Evolutionary conservation across 2,797 vertebrate species (phyloP).

Genomic region (Cetoscarus ocellatus): DNA sequence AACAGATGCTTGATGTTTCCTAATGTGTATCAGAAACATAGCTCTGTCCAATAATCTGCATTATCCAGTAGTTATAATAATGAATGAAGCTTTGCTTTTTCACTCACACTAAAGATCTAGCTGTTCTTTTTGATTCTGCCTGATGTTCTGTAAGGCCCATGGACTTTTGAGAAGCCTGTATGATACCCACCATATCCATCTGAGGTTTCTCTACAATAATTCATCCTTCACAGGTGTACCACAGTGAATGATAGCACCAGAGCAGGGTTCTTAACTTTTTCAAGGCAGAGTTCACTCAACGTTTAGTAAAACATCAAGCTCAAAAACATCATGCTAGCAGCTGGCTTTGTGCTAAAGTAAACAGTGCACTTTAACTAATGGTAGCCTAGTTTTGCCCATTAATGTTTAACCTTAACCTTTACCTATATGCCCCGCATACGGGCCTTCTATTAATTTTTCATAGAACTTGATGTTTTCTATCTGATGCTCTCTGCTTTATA

Average conservation of each 20-base stretch:
- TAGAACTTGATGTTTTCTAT: constrained; percentile 18
- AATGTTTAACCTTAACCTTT: constrained; percentile 72
- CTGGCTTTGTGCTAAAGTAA: constrained; percentile 22
- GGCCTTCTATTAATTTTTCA: constrained; percentile 61
- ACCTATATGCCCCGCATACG: constrained; percentile 53
- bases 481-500: constrained; percentile 42
- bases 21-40: too few species aligned
- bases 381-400: constrained; percentile 43
- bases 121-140: too few species aligned
- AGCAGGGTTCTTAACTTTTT: constrained; percentile 12
- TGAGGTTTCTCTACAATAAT: neutral
- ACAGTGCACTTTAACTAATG: constrained; percentile 59
- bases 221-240: neutral
- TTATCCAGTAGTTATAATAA: too few species aligned
- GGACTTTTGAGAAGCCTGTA: too few species aligned
- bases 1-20: too few species aligned
- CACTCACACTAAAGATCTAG: too few species aligned
- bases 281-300: constrained; percentile 14
- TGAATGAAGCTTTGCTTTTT: too few species aligned
- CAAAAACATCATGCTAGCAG: constrained; percentile 32
- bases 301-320: constrained; percentile 26
- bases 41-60: too few species aligned
- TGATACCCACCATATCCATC: too few species aligned
- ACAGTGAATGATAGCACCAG: neutral
- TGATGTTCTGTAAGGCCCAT: too few species aligned